phyloP scores from a whole-genome alignment of 2,113 vertebrate species.

The Athene noctua region DNA sequence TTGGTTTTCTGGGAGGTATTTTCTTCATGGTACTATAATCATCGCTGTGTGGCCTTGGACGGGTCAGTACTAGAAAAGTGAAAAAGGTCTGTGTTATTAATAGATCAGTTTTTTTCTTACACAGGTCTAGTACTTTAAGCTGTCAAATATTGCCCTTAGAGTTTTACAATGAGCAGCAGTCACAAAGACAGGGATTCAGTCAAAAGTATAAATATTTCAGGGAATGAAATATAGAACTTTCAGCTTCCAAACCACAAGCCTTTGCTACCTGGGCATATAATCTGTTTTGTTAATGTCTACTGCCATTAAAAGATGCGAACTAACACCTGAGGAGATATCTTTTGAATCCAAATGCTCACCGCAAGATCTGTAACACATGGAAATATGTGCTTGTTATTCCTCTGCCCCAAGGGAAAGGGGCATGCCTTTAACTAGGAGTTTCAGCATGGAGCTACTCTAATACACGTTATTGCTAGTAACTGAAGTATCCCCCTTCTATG shows the following conservation, averaged over 20 bases:
- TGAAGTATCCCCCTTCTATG: neutral
- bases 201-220: neutral
- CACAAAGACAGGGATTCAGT: neutral
- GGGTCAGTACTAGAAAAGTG: constrained; percentile 75
- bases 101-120: neutral
- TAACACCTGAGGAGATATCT: neutral
- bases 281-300: neutral
- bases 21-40: constrained; percentile 97
- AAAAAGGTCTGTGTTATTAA: constrained; percentile 4
- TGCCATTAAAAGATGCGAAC: neutral
- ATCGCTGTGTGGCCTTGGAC: constrained; percentile 94
- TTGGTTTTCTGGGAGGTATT: constrained; percentile 94
- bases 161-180: neutral
- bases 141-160: neutral
- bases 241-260: neutral
- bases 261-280: neutral
- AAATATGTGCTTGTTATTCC: neutral
- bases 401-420: neutral
- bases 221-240: neutral
- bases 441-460: neutral
- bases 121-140: neutral
- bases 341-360: neutral
- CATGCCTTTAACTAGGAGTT: neutral
- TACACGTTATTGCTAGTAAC: neutral
- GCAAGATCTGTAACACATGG: neutral